These are phyloP conservation scores for Otolemur crassicaudatus DNA, from an alignment of 2,797 vertebrate genomes.

Conservation along the genomic window DNA sequence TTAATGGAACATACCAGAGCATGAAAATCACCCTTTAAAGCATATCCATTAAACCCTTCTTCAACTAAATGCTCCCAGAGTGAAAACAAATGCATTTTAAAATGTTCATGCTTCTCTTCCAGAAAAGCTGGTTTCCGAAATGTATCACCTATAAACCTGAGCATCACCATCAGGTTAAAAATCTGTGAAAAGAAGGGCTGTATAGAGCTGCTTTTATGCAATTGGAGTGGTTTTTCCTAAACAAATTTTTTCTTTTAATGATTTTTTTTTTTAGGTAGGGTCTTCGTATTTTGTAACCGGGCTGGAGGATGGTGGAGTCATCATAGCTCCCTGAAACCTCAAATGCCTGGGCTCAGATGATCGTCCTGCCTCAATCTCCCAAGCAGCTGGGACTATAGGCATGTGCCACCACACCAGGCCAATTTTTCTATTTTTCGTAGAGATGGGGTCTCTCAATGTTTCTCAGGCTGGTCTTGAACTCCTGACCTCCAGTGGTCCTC, in stretches of 20 bases:
- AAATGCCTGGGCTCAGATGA: background rate
- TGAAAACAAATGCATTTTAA: background rate
- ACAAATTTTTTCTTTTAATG: background rate
- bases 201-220: background rate
- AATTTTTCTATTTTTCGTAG: background rate
- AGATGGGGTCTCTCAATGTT: background rate
- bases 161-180: background rate
- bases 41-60: background rate
- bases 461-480: background rate
- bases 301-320: background rate
- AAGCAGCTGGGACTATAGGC: background rate
- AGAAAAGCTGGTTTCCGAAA: background rate
- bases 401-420: fast-evolving
- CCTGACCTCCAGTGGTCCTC: background rate
- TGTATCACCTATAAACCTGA: background rate
- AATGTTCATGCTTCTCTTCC: background rate
- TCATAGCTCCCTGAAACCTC: background rate
- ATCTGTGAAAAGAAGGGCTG: background rate
- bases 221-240: background rate
- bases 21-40: background rate
- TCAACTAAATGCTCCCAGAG: background rate
- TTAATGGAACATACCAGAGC: background rate
- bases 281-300: background rate
- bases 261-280: background rate
- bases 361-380: background rate